Conservation (phyloP, 2,113 vertebrate species). For the Psilopsiagon aurifrons region DNA sequence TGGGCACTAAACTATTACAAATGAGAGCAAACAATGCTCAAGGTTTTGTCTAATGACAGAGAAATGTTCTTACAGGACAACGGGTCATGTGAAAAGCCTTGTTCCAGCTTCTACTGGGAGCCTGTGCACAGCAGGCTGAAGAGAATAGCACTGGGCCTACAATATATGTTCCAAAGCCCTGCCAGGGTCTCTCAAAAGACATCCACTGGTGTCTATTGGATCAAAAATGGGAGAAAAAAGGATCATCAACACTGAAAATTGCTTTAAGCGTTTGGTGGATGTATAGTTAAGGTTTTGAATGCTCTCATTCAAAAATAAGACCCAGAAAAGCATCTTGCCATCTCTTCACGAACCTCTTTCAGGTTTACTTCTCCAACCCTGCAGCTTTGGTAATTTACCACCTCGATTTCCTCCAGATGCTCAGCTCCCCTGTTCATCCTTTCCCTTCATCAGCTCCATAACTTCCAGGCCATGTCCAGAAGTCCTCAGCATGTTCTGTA, state of each 20-base stretch:
- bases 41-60: not conserved
- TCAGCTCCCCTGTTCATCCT: not conserved
- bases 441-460: not conserved
- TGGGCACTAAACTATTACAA: not conserved
- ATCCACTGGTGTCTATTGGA: not conserved
- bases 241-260: not conserved
- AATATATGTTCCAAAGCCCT: not conserved
- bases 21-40: not conserved
- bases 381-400: not conserved
- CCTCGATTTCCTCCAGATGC: not conserved
- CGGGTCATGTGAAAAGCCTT: not conserved
- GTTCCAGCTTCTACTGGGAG: not conserved
- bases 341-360: not conserved
- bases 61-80: not conserved
- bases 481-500: not conserved
- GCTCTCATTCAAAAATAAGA: not conserved
- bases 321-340: not conserved
- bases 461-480: not conserved
- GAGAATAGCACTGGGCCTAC: not conserved
- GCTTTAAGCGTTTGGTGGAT: not conserved
- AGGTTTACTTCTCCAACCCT: not conserved
- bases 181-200: not conserved
- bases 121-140: not conserved
- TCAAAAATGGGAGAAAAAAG: not conserved
- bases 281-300: not conserved